Evolutionary conservation across 2,888 invertebrate genomes (phyloP).

Genomic region (Tetheella fluctuosa): DNA sequence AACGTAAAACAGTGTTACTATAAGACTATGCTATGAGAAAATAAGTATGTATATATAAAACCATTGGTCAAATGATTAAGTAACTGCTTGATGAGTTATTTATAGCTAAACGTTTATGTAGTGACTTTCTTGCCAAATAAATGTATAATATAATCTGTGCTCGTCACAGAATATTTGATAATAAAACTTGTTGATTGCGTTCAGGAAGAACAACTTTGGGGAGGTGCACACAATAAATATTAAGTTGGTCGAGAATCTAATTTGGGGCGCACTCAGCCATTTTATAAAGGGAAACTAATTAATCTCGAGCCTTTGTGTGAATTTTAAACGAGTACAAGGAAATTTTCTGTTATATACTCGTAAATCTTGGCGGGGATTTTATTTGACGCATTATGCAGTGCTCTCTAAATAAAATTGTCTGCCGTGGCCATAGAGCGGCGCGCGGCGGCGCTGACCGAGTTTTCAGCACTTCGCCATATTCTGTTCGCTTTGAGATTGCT

Average conservation of each 20-base stretch:
- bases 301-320: slow-evolving; percentile 49
- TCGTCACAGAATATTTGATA: background rate
- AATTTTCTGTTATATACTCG: slow-evolving; percentile 36
- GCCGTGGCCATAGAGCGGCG: background rate
- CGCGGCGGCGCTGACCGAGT: slow-evolving; percentile 15
- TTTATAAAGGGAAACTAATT: slow-evolving; percentile 46
- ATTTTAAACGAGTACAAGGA: slow-evolving; percentile 46
- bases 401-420: slow-evolving; percentile 28
- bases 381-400: slow-evolving; percentile 17
- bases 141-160: too few relatives aligned
- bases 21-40: too few relatives aligned
- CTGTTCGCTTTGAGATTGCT: slow-evolving; percentile 35
- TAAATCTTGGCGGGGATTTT: slow-evolving; percentile 41
- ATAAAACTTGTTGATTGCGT: slow-evolving; percentile 22
- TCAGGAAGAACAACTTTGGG: slow-evolving; percentile 16
- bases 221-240: slow-evolving; percentile 29
- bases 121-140: too few relatives aligned
- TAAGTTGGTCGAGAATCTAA: slow-evolving; percentile 37
- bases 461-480: slow-evolving; percentile 24
- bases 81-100: too few relatives aligned
- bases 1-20: too few relatives aligned
- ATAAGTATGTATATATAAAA: too few relatives aligned
- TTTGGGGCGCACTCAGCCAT: slow-evolving; percentile 32
- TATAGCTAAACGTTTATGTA: too few relatives aligned
- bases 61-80: too few relatives aligned